Evolutionary conservation across 23 tunicate species (phyloP).

Genomic region (Oikopleura dioica): DNA sequence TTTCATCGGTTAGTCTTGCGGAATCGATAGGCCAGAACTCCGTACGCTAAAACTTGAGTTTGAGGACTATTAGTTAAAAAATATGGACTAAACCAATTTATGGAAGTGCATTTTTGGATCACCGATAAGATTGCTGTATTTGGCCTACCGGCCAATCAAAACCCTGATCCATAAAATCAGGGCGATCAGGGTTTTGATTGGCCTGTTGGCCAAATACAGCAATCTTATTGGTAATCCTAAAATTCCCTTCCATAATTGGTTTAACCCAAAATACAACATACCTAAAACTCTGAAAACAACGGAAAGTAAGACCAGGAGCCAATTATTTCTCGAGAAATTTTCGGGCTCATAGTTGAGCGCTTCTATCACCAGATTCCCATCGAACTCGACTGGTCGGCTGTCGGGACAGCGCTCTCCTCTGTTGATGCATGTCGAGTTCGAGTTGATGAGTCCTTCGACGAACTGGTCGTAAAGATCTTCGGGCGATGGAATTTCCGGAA

Average conservation of each 20-base stretch:
- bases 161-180: too few relatives aligned
- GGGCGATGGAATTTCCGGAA: background rate
- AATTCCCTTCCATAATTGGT: too few relatives aligned
- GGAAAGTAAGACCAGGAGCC: background rate
- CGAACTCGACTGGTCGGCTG: background rate
- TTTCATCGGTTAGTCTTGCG: background rate
- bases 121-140: too few relatives aligned
- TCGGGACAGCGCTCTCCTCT: background rate
- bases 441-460: background rate
- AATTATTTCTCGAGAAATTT: conserved; percentile 3
- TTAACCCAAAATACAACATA: too few relatives aligned
- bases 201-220: too few relatives aligned
- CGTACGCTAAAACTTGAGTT: conserved; percentile 13
- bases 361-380: background rate
- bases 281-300: background rate
- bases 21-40: background rate
- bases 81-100: too few relatives aligned
- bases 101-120: too few relatives aligned
- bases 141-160: too few relatives aligned
- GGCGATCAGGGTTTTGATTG: too few relatives aligned
- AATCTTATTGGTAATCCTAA: too few relatives aligned
- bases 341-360: background rate
- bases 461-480: background rate
- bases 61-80: too few relatives aligned
- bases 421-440: background rate